These are phyloP conservation scores for Congeria kusceri DNA, from an alignment of 2,888 invertebrate genomes.

Conservation along the genomic window DNA sequence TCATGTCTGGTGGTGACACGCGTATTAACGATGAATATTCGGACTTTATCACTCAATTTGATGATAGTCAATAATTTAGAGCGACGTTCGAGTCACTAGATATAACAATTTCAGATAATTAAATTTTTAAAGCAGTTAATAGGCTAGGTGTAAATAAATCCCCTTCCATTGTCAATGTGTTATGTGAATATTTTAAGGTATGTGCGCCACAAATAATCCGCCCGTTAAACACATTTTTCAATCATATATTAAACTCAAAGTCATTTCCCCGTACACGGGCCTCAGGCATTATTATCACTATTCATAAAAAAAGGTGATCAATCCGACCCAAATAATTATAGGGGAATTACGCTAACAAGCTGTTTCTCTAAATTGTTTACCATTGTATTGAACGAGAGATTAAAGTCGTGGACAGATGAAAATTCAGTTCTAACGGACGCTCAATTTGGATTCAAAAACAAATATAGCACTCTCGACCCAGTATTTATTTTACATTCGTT, in stretches of 20 bases:
- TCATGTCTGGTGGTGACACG: not conserved
- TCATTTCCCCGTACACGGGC: not conserved
- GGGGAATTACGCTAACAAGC: not conserved
- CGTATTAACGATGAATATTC: not conserved
- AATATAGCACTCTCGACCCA: no score
- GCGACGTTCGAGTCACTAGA: not conserved
- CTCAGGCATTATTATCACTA: not conserved
- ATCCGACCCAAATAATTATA: not conserved
- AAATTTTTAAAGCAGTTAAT: not conserved
- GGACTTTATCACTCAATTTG: not conserved
- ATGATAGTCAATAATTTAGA: not conserved
- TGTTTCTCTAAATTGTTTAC: not conserved
- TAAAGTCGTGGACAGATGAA: not conserved
- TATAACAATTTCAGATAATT: not conserved
- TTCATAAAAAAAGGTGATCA: not conserved
- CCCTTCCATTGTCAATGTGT: not conserved
- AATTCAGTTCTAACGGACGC: no score
- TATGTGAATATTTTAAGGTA: slow-evolving; percentile 1
- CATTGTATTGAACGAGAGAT: not conserved
- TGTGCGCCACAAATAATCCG: not conserved
- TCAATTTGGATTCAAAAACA: no score
- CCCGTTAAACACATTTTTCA: not conserved
- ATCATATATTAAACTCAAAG: not conserved
- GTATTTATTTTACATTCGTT: no score
- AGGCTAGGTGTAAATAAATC: not conserved